phyloP scores from a whole-genome alignment of 2,888 invertebrate species.

The Brachynemurus nebulosus region DNA sequence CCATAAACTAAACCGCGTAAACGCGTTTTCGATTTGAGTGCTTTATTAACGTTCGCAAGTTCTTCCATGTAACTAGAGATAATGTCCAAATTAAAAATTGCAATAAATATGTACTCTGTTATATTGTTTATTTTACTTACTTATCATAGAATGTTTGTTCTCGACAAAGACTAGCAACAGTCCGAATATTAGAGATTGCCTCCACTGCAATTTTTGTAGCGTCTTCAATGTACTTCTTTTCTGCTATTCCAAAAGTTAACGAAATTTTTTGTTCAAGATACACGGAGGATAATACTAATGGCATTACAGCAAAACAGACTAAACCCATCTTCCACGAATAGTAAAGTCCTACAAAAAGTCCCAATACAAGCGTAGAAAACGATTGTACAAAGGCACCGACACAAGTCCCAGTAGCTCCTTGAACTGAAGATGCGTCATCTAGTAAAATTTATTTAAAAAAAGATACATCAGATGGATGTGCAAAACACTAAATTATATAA shows the following conservation, averaged over 20 bases:
- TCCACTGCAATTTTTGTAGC: constrained; percentile 62
- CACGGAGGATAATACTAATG: constrained; percentile 46
- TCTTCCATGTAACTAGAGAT: constrained; percentile 43
- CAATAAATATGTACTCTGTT: no score
- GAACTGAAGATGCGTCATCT: constrained; percentile 33
- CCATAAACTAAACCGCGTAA: constrained; percentile 55
- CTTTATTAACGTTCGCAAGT: constrained; percentile 34
- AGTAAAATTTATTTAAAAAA: not conserved
- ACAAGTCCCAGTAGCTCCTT: constrained; percentile 44
- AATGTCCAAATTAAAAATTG: no score
- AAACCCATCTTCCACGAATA: constrained; percentile 51
- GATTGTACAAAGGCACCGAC: constrained; percentile 46
- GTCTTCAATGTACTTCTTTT: constrained; percentile 46
- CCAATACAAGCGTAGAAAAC: constrained; percentile 36
- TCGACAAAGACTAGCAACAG: constrained; percentile 44
- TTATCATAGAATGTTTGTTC: constrained; percentile 38
- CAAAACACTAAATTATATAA: no score
- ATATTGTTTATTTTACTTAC: no score
- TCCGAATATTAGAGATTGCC: constrained; percentile 52
- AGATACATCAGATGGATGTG: no score
- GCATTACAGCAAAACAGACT: constrained; percentile 43
- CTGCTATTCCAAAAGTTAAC: constrained; percentile 29
- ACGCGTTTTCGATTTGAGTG: constrained; percentile 40
- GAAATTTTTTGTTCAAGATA: constrained; percentile 39
- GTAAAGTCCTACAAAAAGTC: constrained; percentile 38